phyloP scores from a whole-genome alignment of 2,888 invertebrate genomes.

The Gortyna flavago region DNA sequence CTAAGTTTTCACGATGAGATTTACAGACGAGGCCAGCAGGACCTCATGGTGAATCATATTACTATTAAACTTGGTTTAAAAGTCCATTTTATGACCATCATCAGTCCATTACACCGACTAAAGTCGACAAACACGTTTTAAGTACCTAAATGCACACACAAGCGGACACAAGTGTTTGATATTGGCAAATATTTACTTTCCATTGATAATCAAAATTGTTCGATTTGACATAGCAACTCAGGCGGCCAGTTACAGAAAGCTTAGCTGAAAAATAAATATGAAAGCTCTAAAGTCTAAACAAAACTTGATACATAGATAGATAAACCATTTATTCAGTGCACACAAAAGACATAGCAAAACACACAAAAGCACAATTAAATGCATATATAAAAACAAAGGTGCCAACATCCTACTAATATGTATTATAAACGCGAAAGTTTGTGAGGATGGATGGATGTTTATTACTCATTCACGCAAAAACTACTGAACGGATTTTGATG shows the following conservation, averaged over 20 bases:
- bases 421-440: not conserved
- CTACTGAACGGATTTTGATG: not conserved
- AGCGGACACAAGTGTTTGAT: not conserved
- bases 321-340: not conserved
- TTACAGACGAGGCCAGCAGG: too few relatives aligned
- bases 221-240: not conserved
- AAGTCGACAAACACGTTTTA: not conserved
- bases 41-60: not conserved
- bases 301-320: not conserved
- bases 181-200: not conserved
- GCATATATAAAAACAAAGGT: not conserved
- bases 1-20: not conserved
- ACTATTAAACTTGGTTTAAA: not conserved
- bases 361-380: not conserved
- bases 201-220: slow-evolving; percentile 8
- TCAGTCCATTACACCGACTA: not conserved
- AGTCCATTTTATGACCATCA: not conserved
- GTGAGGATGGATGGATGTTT: not conserved
- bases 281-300: not conserved
- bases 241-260: not conserved
- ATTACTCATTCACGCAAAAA: not conserved
- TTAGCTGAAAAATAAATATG: too few relatives aligned
- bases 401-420: not conserved
- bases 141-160: not conserved
- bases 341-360: not conserved